phyloP scores from a whole-genome alignment of 2,797 vertebrate species.

The Synaphobranchus kaupii region DNA sequence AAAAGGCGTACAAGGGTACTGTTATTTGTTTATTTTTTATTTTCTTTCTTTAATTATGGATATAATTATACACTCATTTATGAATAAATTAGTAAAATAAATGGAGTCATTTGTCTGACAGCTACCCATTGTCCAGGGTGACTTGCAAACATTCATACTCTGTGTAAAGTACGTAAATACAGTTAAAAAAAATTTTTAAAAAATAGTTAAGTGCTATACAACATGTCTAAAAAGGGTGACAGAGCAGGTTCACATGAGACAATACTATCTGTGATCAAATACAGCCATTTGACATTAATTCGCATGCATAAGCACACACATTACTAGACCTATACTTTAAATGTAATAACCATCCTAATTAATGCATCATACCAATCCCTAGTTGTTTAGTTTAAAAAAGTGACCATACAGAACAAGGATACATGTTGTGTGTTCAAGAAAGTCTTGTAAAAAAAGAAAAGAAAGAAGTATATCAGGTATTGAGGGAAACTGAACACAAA shows the following conservation, averaged over 20 bases:
- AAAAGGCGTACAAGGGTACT: background rate
- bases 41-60: background rate
- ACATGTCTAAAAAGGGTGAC: background rate
- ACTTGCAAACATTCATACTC: background rate
- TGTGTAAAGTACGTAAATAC: background rate
- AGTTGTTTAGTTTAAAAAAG: background rate
- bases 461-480: background rate
- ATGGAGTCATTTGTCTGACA: background rate
- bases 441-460: background rate
- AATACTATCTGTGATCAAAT: background rate
- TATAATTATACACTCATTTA: background rate
- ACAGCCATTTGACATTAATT: background rate
- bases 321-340: background rate
- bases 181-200: background rate
- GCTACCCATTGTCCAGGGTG: background rate
- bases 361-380: background rate
- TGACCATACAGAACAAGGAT: background rate
- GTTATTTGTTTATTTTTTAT: no score
- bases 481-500: background rate
- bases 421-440: background rate
- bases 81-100: no score
- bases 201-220: background rate
- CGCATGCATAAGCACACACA: background rate
- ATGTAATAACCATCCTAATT: background rate
- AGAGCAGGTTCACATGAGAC: background rate